Evolutionary conservation across 2,888 invertebrate species (phyloP).

Genomic region (Plagodis pulveraria): DNA sequence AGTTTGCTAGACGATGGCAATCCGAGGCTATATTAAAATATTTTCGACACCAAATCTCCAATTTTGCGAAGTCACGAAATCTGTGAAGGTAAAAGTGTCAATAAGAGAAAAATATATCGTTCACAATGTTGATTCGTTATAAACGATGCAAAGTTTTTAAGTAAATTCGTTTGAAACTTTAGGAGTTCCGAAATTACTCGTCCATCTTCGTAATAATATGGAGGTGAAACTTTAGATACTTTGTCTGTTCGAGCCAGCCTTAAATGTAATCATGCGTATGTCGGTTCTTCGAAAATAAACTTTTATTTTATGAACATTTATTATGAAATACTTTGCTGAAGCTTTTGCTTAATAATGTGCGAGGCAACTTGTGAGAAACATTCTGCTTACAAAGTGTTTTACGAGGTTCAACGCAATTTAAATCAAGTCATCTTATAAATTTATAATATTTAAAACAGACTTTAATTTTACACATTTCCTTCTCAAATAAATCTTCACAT

Average conservation of each 20-base stretch:
- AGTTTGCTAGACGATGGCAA: slow-evolving; percentile 48
- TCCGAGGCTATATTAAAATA: slow-evolving; percentile 68
- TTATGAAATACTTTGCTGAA: slow-evolving; percentile 32
- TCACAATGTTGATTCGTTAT: slow-evolving; percentile 57
- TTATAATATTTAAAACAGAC: slow-evolving; percentile 11
- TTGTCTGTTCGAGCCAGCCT: slow-evolving; percentile 32
- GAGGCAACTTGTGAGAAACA: slow-evolving; percentile 23
- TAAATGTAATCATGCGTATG: slow-evolving; percentile 45
- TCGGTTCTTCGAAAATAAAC: slow-evolving; percentile 36
- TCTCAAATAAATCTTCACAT: slow-evolving; percentile 27
- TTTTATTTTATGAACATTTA: slow-evolving; percentile 37
- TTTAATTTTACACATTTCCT: slow-evolving; percentile 18
- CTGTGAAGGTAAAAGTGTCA: slow-evolving; percentile 44
- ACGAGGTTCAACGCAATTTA: slow-evolving; percentile 19
- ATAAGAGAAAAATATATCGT: slow-evolving; percentile 43
- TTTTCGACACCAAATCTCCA: slow-evolving; percentile 55
- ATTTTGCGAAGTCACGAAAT: slow-evolving; percentile 28
- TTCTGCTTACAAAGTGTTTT: slow-evolving; percentile 35
- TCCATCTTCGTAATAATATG: slow-evolving; percentile 51
- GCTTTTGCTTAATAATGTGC: slow-evolving; percentile 27
- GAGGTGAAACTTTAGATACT: slow-evolving; percentile 34
- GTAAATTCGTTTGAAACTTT: slow-evolving; percentile 53
- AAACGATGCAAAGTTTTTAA: slow-evolving; percentile 47
- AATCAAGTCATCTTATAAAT: slow-evolving; percentile 14
- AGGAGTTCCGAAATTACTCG: slow-evolving; percentile 50